Conservation (phyloP, 1,140 invertebrate species). For the Globodera rostochiensis region DNA sequence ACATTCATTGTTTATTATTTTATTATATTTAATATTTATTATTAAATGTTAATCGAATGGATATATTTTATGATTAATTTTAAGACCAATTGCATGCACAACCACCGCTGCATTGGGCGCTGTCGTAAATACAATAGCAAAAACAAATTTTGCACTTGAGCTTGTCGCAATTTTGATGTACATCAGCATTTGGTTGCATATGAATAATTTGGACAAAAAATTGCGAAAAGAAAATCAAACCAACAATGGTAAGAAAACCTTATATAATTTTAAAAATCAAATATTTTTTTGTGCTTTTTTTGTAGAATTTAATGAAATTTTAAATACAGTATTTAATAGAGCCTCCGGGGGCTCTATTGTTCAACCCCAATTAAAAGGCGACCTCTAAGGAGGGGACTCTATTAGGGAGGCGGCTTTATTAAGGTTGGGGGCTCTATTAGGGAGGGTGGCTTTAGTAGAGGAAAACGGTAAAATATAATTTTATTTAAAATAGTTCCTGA, state of each 20-base stretch:
- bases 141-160: slow-evolving; percentile 11
- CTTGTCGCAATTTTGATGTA: slow-evolving; percentile 10
- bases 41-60: background rate
- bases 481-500: background rate
- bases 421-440: no score
- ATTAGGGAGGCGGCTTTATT: no score
- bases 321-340: no score
- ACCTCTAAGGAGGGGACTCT: no score
- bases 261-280: no score
- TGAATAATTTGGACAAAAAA: slow-evolving; percentile 5
- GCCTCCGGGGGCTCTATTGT: no score
- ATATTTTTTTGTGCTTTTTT: no score
- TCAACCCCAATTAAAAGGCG: no score
- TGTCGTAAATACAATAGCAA: background rate
- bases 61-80: background rate
- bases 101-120: background rate
- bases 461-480: no score
- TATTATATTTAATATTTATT: no score
- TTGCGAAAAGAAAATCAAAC: background rate
- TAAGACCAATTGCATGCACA: background rate
- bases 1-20: background rate
- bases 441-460: no score
- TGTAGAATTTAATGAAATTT: no score
- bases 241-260: background rate
- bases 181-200: background rate